Evolutionary conservation across 2,888 invertebrate species (phyloP).

Genomic region (Mimachlamys varia): DNA sequence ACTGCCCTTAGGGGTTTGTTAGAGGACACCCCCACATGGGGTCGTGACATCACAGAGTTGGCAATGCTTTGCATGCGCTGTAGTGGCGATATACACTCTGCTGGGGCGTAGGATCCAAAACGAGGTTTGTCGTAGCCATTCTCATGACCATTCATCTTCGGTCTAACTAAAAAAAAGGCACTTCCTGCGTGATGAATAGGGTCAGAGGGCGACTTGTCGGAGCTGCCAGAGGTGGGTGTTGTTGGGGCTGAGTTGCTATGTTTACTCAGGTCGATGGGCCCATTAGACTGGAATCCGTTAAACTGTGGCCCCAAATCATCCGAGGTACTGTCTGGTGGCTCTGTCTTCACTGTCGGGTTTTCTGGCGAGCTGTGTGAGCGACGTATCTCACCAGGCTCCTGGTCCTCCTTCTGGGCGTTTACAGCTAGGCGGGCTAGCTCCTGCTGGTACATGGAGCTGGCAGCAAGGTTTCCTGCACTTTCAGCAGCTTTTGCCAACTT

Average conservation of each 20-base stretch:
- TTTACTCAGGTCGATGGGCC: constrained; percentile 76
- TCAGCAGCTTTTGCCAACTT: constrained; percentile 89
- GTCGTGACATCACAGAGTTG: constrained; percentile 90
- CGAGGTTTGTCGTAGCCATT: constrained; percentile 56
- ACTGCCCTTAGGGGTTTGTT: constrained; percentile 95
- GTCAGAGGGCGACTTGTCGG: constrained; percentile 73
- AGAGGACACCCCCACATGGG: constrained; percentile 84
- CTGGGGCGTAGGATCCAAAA: constrained; percentile 84
- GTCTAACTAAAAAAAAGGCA: constrained; percentile 93
- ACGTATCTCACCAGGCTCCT: constrained; percentile 80
- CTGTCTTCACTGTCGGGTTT: constrained; percentile 63
- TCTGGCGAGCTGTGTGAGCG: constrained; percentile 60
- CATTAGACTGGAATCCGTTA: constrained; percentile 57
- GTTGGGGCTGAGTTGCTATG: constrained; percentile 67
- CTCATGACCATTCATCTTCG: constrained; percentile 80
- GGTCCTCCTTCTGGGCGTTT: constrained; percentile 82
- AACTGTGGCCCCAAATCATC: constrained; percentile 66
- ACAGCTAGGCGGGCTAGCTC: constrained; percentile 93
- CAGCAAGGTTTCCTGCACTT: constrained; percentile 79
- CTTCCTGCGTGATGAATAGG: constrained; percentile 75
- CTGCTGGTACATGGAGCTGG: constrained; percentile 92
- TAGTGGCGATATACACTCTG: constrained; percentile 93
- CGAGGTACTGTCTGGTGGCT: constrained; percentile 71
- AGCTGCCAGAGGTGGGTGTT: constrained; percentile 67
- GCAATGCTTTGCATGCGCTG: constrained; percentile 99